A percentile compares a stretch with the other conserved stretches of the same genome.
Evolutionary conservation across 2,113 vertebrate genomes (phyloP).

Genomic region (Labeo catla): DNA sequence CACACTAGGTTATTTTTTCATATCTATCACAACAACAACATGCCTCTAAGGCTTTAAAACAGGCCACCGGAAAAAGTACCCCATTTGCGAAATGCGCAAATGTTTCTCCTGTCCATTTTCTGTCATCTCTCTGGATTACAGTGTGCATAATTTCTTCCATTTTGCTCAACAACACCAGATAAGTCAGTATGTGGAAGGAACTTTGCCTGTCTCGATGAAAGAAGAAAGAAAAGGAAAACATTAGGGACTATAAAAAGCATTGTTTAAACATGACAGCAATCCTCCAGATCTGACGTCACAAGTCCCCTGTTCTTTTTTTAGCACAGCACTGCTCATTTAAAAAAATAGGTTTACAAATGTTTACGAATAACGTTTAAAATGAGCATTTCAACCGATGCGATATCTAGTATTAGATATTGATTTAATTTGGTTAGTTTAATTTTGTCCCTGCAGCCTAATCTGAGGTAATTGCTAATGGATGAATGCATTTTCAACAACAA

Average conservation of each 20-base stretch:
- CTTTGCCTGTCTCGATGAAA: neutral
- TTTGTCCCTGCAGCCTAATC: neutral
- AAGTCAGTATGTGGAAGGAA: neutral
- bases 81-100: neutral
- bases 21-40: neutral
- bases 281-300: neutral
- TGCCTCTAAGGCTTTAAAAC: neutral
- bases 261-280: neutral
- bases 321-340: neutral
- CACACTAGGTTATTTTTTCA: neutral
- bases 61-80: neutral
- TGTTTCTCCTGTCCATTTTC: neutral
- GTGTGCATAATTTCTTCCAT: neutral
- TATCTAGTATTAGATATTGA: neutral
- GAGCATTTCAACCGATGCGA: neutral
- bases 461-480: neutral
- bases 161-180: neutral
- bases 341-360: neutral
- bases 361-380: neutral
- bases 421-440: neutral
- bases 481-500: neutral
- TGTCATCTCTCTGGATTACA: neutral
- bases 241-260: slow-evolving; percentile 5
- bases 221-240: neutral
- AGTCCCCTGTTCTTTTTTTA: neutral